phyloP scores from a whole-genome alignment of 2,888 invertebrate species.

The Nomada lathburiana region DNA sequence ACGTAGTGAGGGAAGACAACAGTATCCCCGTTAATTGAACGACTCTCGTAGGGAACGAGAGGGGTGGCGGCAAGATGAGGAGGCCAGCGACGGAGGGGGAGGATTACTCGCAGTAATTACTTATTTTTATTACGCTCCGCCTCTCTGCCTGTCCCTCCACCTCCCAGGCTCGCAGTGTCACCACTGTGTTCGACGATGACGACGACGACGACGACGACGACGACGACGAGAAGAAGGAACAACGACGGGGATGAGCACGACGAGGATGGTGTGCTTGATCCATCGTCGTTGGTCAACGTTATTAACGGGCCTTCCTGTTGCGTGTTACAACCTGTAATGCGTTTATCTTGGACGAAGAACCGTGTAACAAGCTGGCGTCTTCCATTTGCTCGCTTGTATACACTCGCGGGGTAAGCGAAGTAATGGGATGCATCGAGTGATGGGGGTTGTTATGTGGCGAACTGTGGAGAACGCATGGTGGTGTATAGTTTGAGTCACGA shows the following conservation, averaged over 20 bases:
- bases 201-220: slow-evolving; percentile 36
- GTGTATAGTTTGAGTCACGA: background rate
- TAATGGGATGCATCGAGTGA: background rate
- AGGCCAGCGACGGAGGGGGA: slow-evolving; percentile 70
- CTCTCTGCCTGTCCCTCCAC: slow-evolving; percentile 65
- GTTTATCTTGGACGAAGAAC: slow-evolving; percentile 1
- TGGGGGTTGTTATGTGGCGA: background rate
- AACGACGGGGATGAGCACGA: slow-evolving; percentile 11
- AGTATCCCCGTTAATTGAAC: slow-evolving; percentile 78
- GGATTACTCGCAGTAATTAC: slow-evolving; percentile 84
- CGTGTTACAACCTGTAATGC: slow-evolving; percentile 27
- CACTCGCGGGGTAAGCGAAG: background rate
- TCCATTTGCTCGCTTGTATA: background rate
- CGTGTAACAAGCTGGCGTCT: background rate
- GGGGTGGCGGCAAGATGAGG: slow-evolving; percentile 61
- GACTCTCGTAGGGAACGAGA: slow-evolving; percentile 70
- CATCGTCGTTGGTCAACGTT: slow-evolving; percentile 42
- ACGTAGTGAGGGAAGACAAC: slow-evolving; percentile 78
- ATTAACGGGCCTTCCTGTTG: slow-evolving; percentile 26
- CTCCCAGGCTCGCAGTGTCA: slow-evolving; percentile 8
- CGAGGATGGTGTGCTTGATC: slow-evolving; percentile 10
- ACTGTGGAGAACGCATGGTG: background rate
- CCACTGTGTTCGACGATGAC: slow-evolving; percentile 36
- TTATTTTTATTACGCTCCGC: slow-evolving; percentile 84
- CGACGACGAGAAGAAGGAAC: slow-evolving; percentile 4